Base-by-base conservation (phyloP, 2,888 invertebrate genomes). In the Camponotus fellah region DNA sequence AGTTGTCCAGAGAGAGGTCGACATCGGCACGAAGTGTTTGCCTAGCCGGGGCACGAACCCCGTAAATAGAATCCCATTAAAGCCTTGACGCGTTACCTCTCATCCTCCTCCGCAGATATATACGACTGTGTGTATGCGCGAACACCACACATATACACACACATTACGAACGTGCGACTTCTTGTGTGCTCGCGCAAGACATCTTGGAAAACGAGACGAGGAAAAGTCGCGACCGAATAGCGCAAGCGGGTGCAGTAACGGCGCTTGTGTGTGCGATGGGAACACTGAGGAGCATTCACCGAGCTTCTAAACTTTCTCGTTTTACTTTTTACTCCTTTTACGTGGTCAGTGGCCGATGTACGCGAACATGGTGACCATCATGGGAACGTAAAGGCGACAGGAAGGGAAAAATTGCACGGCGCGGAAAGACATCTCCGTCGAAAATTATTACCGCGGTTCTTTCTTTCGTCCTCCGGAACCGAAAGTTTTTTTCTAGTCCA, bases 11-110 rank as follows among this genome's bases (percentile, higher is more conserved):
- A 49, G 58, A 71, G 58, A 71, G 76, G 82, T 65, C 43, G 65
- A 82, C 69, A 71, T 66, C 37, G 84, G 53, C 53, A 65, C 87
- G 84, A 89, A 92, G 92, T 94, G 94, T 94, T 94, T 94, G 92
- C 91, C 91, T 92, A 94, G 93, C 93, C 92, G 89, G 89, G 90
- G 92, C 93, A 92, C 93, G 94, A 92, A 91, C 89, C 93, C 91
- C 91, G 94, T 94, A 94, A 94, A 94, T 94, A 94, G 93, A 94
- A 94, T 94, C 92, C 93, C 93, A 94, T 94, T 94, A 94, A 93
- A 93, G 93, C 91, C 90, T 93, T 92, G 93, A 92, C 92, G 91
- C 93, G 91, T 89, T 89, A 86, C 87, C 88, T 88, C 88, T 85
- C 91, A 84, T 87, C 89, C 90, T 90, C 89, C 82, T 87, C 85